These are phyloP conservation scores for Disparrhopalites patrizii DNA, from an alignment of 2,888 invertebrate genomes.

Conservation along the genomic window DNA sequence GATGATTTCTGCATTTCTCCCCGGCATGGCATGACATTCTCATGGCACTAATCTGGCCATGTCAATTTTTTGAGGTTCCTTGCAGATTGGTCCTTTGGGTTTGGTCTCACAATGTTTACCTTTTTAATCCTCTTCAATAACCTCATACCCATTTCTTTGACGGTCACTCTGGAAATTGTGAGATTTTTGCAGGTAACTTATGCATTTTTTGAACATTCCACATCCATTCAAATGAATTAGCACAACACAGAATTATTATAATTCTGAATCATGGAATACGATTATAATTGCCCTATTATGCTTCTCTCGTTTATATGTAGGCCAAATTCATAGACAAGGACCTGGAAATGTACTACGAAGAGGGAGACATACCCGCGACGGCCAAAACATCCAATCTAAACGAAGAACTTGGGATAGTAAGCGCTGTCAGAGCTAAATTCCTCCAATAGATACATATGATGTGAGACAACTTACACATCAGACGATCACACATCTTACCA, in stretches of 20 bases:
- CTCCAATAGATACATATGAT: neutral
- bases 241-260: too few species aligned
- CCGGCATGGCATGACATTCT: too few species aligned
- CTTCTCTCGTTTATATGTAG: constrained; percentile 55
- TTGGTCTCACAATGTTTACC: constrained; percentile 83
- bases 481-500: neutral
- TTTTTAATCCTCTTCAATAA: constrained; percentile 99
- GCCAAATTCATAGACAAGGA: constrained; percentile 92
- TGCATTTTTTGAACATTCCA: too few species aligned
- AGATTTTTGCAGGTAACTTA: constrained; percentile 80
- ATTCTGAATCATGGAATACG: too few species aligned
- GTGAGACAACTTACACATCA: constrained; percentile 26
- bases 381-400: constrained; percentile 97
- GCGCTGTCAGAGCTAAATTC: neutral
- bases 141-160: constrained; percentile 97
- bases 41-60: too few species aligned
- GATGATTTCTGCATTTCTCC: too few species aligned
- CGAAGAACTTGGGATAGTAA: constrained; percentile 85
- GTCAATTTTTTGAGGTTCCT: neutral
- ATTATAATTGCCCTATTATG: too few species aligned
- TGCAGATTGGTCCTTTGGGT: neutral
- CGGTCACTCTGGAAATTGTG: constrained; percentile 97
- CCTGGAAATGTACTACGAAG: constrained; percentile 92
- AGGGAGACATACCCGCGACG: constrained; percentile 88
- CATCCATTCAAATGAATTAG: too few species aligned